These are phyloP conservation scores for Phalangium opilio DNA, from an alignment of 2,888 invertebrate genomes.

Conservation along the genomic window DNA sequence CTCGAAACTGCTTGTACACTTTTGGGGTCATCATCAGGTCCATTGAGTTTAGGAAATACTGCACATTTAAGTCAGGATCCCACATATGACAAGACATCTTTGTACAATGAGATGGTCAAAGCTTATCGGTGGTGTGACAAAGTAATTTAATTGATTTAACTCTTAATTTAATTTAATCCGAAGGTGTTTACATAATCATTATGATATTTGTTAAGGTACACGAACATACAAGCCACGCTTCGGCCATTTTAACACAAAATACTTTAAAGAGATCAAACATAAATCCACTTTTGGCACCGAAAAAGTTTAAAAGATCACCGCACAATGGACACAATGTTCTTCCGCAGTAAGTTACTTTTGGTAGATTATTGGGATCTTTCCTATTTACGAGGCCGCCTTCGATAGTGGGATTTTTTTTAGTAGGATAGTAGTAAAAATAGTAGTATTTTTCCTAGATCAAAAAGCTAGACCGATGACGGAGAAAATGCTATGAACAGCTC, in stretches of 20 bases:
- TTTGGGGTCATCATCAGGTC: conserved; percentile 57
- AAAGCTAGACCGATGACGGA: too few species aligned
- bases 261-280: conserved; percentile 71
- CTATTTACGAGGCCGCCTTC: too few species aligned
- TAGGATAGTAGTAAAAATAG: too few species aligned
- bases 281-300: conserved; percentile 52
- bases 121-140: conserved; percentile 90
- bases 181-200: too few species aligned
- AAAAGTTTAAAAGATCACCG: conserved; percentile 54
- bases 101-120: conserved; percentile 72
- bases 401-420: too few species aligned
- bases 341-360: conserved; percentile 47
- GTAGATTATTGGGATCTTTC: too few species aligned
- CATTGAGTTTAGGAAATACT: conserved; percentile 69
- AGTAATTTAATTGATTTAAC: too few species aligned
- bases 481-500: too few species aligned
- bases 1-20: conserved; percentile 59
- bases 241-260: conserved; percentile 63
- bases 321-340: conserved; percentile 71
- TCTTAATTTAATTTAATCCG: too few species aligned
- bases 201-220: conserved; percentile 41
- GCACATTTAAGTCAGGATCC: conserved; percentile 77
- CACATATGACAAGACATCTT: conserved; percentile 68
- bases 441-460: too few species aligned
- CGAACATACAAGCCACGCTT: conserved; percentile 69